Percentiles rank a stretch among this genome's conserved stretches.
Conservation (phyloP, 2,888 invertebrate genomes). For the Trachelus tabidus region DNA sequence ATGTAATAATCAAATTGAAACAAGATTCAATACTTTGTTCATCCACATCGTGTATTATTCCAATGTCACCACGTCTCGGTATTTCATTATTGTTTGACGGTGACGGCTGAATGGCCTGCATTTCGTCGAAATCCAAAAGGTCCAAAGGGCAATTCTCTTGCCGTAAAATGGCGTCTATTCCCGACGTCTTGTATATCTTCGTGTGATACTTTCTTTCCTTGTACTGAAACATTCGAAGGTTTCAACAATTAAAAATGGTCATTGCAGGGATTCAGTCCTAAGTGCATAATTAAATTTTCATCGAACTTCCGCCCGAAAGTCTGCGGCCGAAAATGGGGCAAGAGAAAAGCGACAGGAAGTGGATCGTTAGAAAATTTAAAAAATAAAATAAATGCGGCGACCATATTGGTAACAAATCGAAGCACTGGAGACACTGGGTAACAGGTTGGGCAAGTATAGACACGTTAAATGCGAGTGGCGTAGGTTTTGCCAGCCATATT, state of each 20-base stretch:
- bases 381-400: neutral
- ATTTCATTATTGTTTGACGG: conserved; percentile 57
- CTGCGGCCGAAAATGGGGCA: neutral
- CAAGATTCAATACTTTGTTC: conserved; percentile 67
- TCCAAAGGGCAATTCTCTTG: conserved; percentile 53
- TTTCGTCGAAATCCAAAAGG: conserved; percentile 51
- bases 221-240: conserved; percentile 41
- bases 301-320: neutral
- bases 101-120: conserved; percentile 63
- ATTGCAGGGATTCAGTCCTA: neutral
- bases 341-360: neutral
- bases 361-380: neutral
- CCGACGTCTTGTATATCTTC: conserved; percentile 52
- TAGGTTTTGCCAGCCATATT: conserved; percentile 65
- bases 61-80: conserved; percentile 75
- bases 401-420: neutral
- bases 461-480: conserved; percentile 19
- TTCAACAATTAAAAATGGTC: neutral
- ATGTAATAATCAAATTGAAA: conserved; percentile 7
- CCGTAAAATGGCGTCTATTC: conserved; percentile 50
- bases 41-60: conserved; percentile 71
- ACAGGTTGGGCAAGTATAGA: conserved; percentile 24
- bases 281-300: neutral
- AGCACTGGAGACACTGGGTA: neutral
- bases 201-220: conserved; percentile 53